Base-by-base conservation (phyloP, 2,888 invertebrate species). In the Lomographa bimaculata region DNA sequence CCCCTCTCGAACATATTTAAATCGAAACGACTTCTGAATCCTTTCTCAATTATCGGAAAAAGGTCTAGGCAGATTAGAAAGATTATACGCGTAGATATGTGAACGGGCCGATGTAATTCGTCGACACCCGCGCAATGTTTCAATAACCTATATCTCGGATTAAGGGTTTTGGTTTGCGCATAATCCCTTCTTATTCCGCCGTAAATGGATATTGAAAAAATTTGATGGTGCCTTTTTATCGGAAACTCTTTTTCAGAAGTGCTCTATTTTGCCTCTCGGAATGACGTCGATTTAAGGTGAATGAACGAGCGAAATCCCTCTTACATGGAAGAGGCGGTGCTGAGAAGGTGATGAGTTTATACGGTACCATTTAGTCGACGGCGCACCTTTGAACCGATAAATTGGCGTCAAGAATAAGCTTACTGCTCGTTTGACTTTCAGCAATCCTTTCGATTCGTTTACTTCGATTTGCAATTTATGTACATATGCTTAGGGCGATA, bases 231-330 rank as follows among this genome's bases (percentile, higher is more conserved):
- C 63, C 75, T 64, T 78, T 84, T 83, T 81, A 79, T 84, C 76
- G 83, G 71, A 79, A 85, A 76, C 71, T 77, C 80, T 82, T 82
- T 80, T 78, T 76, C 69, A 65, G 75, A 74, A 82, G 75, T 78
- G 76, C 76, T 80, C 81, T 84, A 84, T 82, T 87, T 85, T 79
- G 82, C 80, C 71, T 79, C 63, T 76, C 68, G 66, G 66, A 86
- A 85, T 84, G 82, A 83, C 79, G 77, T 73, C 85, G 77, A 85
- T 85, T 86, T 85, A 85, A 84, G 83, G 80, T 81, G 86, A 85
- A 85, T 82, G 82, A 86, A 85, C 82, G 81, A 83, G 81, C 78
- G 57, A 79, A 82, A 87, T 82, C 80, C 76, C 68, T 71, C 71
- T 51, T 73, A 87, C 87, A 87, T 68, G 87, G 76, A 87, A 87